Evolutionary conservation across 2,113 vertebrate genomes (phyloP).

Genomic region (Phylloscopus trochiloides): DNA sequence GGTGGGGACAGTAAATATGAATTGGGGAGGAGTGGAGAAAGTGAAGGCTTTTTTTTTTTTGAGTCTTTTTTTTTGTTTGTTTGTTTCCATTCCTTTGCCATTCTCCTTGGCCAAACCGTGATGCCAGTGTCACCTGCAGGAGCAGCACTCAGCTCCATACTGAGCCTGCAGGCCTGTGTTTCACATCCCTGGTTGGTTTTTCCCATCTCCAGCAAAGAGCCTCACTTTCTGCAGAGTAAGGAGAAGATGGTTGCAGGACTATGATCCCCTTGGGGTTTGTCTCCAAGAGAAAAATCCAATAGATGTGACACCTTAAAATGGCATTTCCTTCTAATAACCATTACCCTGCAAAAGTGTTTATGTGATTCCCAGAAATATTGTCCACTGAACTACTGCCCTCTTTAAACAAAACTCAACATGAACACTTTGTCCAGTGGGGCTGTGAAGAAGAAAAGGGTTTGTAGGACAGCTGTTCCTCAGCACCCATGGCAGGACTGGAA

Average conservation of each 20-base stretch:
- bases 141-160: background rate
- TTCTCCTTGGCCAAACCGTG: background rate
- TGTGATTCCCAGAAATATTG: background rate
- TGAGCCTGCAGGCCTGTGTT: background rate
- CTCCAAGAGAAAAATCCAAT: background rate
- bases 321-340: background rate
- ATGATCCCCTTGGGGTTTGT: background rate
- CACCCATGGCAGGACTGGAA: background rate
- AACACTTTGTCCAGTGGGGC: background rate
- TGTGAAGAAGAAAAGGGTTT: background rate
- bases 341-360: background rate
- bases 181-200: background rate
- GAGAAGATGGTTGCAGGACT: background rate
- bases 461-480: background rate
- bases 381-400: background rate
- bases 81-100: background rate
- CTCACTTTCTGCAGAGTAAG: background rate
- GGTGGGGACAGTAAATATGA: background rate
- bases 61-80: background rate
- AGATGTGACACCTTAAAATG: background rate
- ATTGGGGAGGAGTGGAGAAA: constrained; percentile 10
- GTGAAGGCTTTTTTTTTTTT: background rate
- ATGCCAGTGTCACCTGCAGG: background rate
- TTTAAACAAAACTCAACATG: background rate
- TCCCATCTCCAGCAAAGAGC: background rate